Evolutionary conservation across 2,888 invertebrate species (phyloP).

Genomic region (Andrena camellia): DNA sequence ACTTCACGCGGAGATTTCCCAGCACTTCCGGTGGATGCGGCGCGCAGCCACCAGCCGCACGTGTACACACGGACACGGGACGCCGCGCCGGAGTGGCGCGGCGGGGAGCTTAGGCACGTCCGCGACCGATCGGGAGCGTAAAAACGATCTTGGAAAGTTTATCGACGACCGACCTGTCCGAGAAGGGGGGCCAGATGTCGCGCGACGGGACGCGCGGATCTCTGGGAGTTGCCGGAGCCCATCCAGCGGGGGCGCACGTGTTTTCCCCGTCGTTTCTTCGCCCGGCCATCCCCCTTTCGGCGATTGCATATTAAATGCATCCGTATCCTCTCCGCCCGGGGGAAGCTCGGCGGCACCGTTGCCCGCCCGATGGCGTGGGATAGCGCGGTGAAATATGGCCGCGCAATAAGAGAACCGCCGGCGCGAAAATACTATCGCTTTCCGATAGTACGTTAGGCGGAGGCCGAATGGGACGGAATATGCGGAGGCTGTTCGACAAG

Average conservation of each 20-base stretch:
- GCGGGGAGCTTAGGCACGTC: conserved; percentile 30
- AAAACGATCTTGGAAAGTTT: conserved; percentile 58
- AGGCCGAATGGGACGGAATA: conserved; percentile 47
- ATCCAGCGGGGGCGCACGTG: conserved; percentile 47
- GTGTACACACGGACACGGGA: neutral
- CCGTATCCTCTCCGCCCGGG: conserved; percentile 49
- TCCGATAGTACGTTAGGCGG: conserved; percentile 77
- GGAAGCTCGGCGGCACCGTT: conserved; percentile 15
- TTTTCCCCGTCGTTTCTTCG: conserved; percentile 56
- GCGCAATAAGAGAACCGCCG: conserved; percentile 75
- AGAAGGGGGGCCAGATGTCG: conserved; percentile 44
- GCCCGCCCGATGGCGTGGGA: conserved; percentile 37
- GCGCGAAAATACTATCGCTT: conserved; percentile 80
- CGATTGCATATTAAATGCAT: conserved; percentile 73
- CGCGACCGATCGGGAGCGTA: conserved; percentile 27
- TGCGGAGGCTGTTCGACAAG: conserved; percentile 38
- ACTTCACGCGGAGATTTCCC: conserved; percentile 31
- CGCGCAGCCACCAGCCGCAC: conserved; percentile 5
- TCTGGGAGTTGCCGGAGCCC: conserved; percentile 7
- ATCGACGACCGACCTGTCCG: conserved; percentile 28
- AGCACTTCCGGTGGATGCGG: neutral
- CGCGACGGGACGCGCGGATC: neutral
- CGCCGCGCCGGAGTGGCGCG: too few relatives aligned
- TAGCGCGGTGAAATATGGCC: conserved; percentile 73
- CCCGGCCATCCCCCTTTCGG: conserved; percentile 24